Base-by-base conservation (phyloP, 1,140 invertebrate genomes). In the Pseudomyrmex sp. region DNA sequence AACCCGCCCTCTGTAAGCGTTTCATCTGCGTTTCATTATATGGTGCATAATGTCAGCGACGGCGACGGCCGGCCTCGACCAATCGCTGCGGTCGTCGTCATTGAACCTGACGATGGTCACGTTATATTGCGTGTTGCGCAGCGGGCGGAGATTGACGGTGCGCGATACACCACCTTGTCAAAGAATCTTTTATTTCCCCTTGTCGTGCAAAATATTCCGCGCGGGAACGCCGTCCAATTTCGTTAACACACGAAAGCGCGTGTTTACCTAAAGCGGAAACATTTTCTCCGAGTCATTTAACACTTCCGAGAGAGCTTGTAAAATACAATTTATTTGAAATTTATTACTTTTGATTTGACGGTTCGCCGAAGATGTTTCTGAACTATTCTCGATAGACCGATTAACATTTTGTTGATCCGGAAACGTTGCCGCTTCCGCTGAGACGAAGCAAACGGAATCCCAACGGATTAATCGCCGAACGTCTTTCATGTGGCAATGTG, bases 81-180 rank as follows among this genome's bases (percentile, higher is more conserved):
- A 74, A 82, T 88, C 82, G 56, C 54, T 65, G 59, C 54, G 86
- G 75, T 86, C 84, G 82, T 88, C 80, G 86, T 88, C 88, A 82
- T 90, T 87, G 89, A 90, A 89, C 87, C 85, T 88, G 72, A 82
- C 82, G 68, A 68, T 50, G 68, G 85, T 59, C 86, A 85, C 86
- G 87, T 88, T 72, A 89, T 75, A 61, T 79, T 70, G 88, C 75
- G 86, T 85, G 89, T 75, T 54, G 52, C 23, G 23, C 35, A 1
- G 26, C n/a, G 54, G 46, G 12, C 54, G 54, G 46, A 73, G 74
- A 83, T 83, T 46, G 56, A 50, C 76, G 54, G 15, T n/a, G 76
- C 54, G 66, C 46, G 76, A 80, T 80, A 80, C 54, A 35, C 20
- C 46, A 26, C 52, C 44, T 13, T 23, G n/a, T 9, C 69, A 82